Conservation (phyloP, 1,140 invertebrate genomes). For the Aphaenogaster rudis region DNA sequence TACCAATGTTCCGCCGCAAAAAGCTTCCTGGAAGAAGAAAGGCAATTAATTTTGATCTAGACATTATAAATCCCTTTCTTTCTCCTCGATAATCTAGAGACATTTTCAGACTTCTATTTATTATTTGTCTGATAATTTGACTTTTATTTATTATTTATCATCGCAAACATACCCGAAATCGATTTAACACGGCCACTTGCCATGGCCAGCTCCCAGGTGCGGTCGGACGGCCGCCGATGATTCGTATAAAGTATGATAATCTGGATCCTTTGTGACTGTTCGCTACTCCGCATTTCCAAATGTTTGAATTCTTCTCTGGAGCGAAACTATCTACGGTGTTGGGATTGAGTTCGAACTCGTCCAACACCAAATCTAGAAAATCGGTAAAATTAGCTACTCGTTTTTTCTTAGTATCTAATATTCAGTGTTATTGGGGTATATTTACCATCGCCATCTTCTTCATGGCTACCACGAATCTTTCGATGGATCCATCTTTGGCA, state of each 20-base stretch:
- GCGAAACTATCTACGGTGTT: conserved; percentile 79
- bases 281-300: conserved; percentile 82
- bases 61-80: neutral
- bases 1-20: conserved; percentile 96
- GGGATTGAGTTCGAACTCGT: conserved; percentile 82
- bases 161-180: conserved; percentile 89
- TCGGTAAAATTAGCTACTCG: neutral
- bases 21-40: conserved; percentile 90
- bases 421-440: neutral
- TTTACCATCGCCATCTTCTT: conserved; percentile 80
- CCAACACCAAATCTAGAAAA: conserved; percentile 77
- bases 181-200: conserved; percentile 96
- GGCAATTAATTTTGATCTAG: neutral
- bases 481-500: conserved; percentile 92
- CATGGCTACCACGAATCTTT: conserved; percentile 86
- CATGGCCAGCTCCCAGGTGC: conserved; percentile 95
- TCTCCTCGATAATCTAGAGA: neutral
- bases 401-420: neutral
- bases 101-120: neutral
- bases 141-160: neutral
- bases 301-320: conserved; percentile 70
- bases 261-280: conserved; percentile 79
- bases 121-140: neutral
- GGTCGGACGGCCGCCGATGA: conserved; percentile 94
- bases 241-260: conserved; percentile 87